A percentile compares a stretch with the other conserved stretches of the same genome.
phyloP scores from a whole-genome alignment of 2,888 invertebrate genomes.

The Polietes domitor region DNA sequence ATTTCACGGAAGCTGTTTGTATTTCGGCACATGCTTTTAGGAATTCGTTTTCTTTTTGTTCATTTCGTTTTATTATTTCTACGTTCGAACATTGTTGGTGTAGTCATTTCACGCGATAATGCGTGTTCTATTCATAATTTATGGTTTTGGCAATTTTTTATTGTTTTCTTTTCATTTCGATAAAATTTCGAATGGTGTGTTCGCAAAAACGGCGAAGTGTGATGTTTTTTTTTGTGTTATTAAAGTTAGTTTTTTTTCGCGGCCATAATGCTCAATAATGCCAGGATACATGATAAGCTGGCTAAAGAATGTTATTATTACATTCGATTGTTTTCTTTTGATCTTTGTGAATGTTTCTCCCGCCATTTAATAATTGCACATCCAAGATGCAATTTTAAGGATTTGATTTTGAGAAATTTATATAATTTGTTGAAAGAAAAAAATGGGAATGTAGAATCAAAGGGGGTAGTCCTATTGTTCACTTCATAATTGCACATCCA shows the following conservation, averaged over 20 bases:
- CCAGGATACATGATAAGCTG: not conserved
- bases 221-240: not conserved
- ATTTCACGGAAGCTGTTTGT: conserved; percentile 58
- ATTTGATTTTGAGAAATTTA: too few relatives aligned
- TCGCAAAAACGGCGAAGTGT: not conserved
- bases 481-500: too few relatives aligned
- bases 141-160: not conserved
- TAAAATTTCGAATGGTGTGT: not conserved
- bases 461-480: too few relatives aligned
- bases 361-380: too few relatives aligned
- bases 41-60: conserved; percentile 17
- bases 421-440: too few relatives aligned
- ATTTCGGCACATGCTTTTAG: conserved; percentile 64
- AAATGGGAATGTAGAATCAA: too few relatives aligned
- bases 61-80: not conserved
- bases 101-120: not conserved
- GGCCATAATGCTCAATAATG: not conserved
- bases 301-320: conserved; percentile 57
- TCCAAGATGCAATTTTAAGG: too few relatives aligned
- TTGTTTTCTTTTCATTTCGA: conserved; percentile 2
- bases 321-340: conserved; percentile 32
- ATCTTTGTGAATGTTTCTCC: too few relatives aligned
- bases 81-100: not conserved
- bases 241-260: not conserved
- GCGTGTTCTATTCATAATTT: conserved; percentile 10